Evolutionary conservation across 2,888 invertebrate genomes (phyloP).

Genomic region (Eupelmus urozonus): DNA sequence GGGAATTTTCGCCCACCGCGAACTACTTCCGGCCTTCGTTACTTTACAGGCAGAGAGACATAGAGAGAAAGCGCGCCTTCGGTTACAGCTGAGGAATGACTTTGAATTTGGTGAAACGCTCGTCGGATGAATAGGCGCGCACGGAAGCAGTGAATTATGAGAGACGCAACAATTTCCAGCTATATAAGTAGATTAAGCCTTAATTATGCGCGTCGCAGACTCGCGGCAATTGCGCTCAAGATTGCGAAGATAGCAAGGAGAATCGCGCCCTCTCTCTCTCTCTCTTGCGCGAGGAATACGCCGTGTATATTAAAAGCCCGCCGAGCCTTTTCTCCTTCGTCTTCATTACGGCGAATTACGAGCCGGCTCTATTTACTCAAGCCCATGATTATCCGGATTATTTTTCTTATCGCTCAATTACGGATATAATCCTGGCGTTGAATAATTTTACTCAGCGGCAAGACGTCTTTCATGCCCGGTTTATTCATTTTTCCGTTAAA

Average conservation of each 20-base stretch:
- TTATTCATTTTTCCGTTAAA: not conserved
- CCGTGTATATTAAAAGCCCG: not conserved
- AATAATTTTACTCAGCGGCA: not conserved
- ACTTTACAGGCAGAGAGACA: constrained; percentile 1
- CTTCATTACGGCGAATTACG: not conserved
- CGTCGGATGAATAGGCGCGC: no score
- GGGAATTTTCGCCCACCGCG: constrained; percentile 27
- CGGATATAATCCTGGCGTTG: not conserved
- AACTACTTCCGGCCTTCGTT: no score
- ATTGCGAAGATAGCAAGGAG: not conserved
- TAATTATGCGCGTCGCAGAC: constrained; percentile 3
- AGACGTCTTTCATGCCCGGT: no score
- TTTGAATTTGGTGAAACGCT: no score
- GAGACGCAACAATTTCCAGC: not conserved
- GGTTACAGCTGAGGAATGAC: no score
- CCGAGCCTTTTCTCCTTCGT: no score
- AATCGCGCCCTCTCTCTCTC: no score
- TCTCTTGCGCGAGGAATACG: not conserved
- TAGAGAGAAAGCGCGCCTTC: no score
- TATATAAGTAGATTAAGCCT: not conserved
- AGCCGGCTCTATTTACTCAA: not conserved
- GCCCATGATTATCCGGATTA: not conserved
- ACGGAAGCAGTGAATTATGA: no score
- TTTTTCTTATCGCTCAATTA: not conserved
- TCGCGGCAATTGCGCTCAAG: not conserved